phyloP scores from a whole-genome alignment of 2,888 invertebrate species.

The Cantharis rustica region DNA sequence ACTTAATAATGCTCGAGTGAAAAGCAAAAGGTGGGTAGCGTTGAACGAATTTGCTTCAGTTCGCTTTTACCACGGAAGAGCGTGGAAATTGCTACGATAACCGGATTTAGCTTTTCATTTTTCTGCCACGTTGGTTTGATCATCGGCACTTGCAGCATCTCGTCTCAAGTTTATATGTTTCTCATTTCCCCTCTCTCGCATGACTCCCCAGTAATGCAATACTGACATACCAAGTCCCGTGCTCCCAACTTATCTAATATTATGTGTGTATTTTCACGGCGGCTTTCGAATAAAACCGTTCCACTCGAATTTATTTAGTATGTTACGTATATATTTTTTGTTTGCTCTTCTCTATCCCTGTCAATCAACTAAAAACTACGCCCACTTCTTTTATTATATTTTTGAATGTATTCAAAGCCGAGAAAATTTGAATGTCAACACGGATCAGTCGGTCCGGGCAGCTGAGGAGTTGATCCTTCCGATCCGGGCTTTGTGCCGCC shows the following conservation, averaged over 20 bases:
- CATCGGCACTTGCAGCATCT: slow-evolving; percentile 46
- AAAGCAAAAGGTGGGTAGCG: slow-evolving; percentile 27
- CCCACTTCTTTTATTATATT: slow-evolving; percentile 46
- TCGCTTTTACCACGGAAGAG: slow-evolving; percentile 34
- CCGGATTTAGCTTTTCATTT: slow-evolving; percentile 62
- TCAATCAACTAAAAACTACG: slow-evolving; percentile 32
- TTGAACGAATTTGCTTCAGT: slow-evolving; percentile 31
- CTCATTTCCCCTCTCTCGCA: slow-evolving; percentile 49
- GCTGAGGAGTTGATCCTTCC: slow-evolving; percentile 47
- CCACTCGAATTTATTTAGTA: slow-evolving; percentile 42
- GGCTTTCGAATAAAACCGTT: slow-evolving; percentile 45
- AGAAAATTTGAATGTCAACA: slow-evolving; percentile 59
- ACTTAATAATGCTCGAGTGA: slow-evolving; percentile 23
- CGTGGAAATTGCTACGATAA: slow-evolving; percentile 59
- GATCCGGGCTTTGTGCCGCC: slow-evolving; percentile 23
- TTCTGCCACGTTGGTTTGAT: slow-evolving; percentile 59
- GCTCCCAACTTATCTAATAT: slow-evolving; percentile 40
- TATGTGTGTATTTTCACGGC: slow-evolving; percentile 41
- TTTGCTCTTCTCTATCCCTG: slow-evolving; percentile 39
- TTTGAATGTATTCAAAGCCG: slow-evolving; percentile 51
- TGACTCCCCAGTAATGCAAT: slow-evolving; percentile 40
- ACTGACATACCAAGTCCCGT: slow-evolving; percentile 29
- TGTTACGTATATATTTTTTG: slow-evolving; percentile 37
- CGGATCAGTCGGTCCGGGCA: slow-evolving; percentile 52
- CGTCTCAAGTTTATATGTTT: slow-evolving; percentile 49